phyloP scores from a whole-genome alignment of 2,888 invertebrate species.

The Sepioteuthis lessoniana region DNA sequence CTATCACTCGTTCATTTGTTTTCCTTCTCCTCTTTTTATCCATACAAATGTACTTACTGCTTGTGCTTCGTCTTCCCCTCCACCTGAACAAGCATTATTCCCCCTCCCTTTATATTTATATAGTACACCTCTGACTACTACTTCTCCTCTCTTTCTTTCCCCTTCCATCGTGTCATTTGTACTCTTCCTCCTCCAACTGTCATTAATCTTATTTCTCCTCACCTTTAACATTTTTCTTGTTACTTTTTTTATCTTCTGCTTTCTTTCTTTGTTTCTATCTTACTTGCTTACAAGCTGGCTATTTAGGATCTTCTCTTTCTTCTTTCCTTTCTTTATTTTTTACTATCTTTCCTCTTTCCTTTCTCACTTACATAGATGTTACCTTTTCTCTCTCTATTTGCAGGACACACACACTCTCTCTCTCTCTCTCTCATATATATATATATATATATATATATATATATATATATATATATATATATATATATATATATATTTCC shows the following conservation, averaged over 20 bases:
- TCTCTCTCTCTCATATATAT: too few relatives aligned
- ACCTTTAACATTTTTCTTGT: background rate
- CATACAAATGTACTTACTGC: background rate
- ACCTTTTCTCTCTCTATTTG: too few relatives aligned
- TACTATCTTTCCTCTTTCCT: background rate
- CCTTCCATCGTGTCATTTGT: background rate
- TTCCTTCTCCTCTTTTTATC: conserved; percentile 8
- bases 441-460: too few relatives aligned
- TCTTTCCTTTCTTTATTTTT: background rate
- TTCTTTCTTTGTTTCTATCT: background rate
- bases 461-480: too few relatives aligned
- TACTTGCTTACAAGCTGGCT: too few relatives aligned
- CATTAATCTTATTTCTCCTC: too few relatives aligned
- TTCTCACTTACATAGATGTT: too few relatives aligned
- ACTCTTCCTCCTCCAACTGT: background rate
- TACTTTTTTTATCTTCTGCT: background rate
- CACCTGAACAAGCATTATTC: background rate
- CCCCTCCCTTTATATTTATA: background rate
- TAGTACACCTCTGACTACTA: background rate
- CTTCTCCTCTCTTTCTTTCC: background rate
- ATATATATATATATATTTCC: too few relatives aligned
- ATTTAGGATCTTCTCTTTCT: background rate
- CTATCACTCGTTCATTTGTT: background rate
- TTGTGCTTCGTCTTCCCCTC: background rate
- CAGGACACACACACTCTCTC: too few relatives aligned